Conservation (phyloP, 2,888 invertebrate species). For the Thumatha senex region DNA sequence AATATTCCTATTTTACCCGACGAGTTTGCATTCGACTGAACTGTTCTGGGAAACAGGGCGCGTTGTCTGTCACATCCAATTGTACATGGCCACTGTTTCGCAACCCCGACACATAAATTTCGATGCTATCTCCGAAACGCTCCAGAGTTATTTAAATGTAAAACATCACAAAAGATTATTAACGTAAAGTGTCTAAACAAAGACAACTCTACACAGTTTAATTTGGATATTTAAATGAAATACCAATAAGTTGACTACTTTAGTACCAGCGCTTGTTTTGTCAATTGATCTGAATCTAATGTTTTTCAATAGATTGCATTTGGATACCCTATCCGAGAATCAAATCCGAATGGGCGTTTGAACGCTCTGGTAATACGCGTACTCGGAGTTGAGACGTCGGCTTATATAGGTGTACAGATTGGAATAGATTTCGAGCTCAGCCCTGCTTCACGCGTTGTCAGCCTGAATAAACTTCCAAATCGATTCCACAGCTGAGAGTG, state of each 20-base stretch:
- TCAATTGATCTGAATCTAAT: conserved; percentile 45
- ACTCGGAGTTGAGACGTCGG: conserved; percentile 40
- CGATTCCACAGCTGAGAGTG: conserved; percentile 80
- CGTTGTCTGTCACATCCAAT: conserved; percentile 64
- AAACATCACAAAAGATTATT: conserved; percentile 50
- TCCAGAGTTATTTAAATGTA: conserved; percentile 58
- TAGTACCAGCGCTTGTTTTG: conserved; percentile 28
- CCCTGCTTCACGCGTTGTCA: conserved; percentile 76
- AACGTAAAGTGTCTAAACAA: conserved; percentile 42
- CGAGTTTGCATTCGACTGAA: conserved; percentile 44
- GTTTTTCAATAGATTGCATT: conserved; percentile 53
- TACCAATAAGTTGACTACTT: conserved; percentile 29
- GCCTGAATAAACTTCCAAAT: conserved; percentile 80
- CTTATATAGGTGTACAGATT: conserved; percentile 50
- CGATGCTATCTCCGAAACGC: conserved; percentile 58
- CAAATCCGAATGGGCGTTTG: conserved; percentile 48
- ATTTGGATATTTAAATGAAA: conserved; percentile 36
- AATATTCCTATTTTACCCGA: conserved; percentile 45
- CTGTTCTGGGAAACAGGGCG: conserved; percentile 50
- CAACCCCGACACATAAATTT: conserved; percentile 62
- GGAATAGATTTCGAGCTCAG: conserved; percentile 65
- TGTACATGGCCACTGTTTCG: conserved; percentile 51
- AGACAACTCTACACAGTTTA: conserved; percentile 41
- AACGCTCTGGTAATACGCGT: conserved; percentile 37
- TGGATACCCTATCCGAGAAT: conserved; percentile 42